These are phyloP conservation scores for Enteromius anoplus DNA, from an alignment of 2,797 vertebrate genomes.

Conservation along the genomic window DNA sequence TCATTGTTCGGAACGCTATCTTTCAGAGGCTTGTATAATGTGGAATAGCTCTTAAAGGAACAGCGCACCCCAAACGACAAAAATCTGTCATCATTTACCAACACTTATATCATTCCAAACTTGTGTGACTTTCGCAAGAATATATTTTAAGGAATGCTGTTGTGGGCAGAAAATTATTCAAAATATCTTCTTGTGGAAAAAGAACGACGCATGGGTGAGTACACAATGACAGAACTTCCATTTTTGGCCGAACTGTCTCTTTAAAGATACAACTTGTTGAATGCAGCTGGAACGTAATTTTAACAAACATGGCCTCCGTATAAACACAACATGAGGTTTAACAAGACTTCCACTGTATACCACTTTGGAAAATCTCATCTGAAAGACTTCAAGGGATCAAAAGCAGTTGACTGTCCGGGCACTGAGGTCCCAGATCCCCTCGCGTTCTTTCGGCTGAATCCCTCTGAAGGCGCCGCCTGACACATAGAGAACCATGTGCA, in stretches of 20 bases:
- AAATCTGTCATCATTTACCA: neutral
- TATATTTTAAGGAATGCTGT: neutral
- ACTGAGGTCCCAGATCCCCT: slow-evolving; percentile 57
- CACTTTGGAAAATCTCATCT: slow-evolving; percentile 32
- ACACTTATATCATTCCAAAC: neutral
- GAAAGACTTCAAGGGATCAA: slow-evolving; percentile 61
- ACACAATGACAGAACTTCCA: neutral
- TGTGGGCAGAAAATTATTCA: neutral
- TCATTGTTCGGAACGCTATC: slow-evolving; percentile 37
- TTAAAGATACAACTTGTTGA: slow-evolving; percentile 21
- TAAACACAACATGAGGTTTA: slow-evolving; percentile 30
- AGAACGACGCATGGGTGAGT: neutral
- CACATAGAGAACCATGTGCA: slow-evolving; percentile 70
- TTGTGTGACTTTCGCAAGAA: neutral
- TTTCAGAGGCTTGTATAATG: slow-evolving; percentile 32
- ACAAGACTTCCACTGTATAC: slow-evolving; percentile 38
- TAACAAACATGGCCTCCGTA: neutral
- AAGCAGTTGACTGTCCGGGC: slow-evolving; percentile 60
- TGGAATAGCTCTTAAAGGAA: slow-evolving; percentile 13
- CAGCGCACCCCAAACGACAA: neutral
- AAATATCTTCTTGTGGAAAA: neutral
- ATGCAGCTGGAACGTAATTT: slow-evolving; percentile 2
- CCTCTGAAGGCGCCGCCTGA: slow-evolving; percentile 61
- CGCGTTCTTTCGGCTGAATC: slow-evolving; percentile 56
- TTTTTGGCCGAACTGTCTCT: neutral